Base-by-base conservation (phyloP, 2,113 vertebrate genomes). In the Rhinogobius similis region DNA sequence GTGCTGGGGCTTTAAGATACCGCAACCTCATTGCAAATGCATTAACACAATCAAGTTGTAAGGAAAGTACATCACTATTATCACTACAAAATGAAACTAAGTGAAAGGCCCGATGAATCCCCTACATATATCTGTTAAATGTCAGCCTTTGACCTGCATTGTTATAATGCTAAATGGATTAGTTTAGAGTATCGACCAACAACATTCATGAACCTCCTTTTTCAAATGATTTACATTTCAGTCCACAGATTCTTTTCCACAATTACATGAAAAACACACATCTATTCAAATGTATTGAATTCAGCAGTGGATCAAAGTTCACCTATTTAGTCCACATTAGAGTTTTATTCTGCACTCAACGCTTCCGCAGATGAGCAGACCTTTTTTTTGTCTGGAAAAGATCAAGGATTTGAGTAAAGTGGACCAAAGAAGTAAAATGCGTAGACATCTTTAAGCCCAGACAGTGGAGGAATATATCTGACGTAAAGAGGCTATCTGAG, bases 401-500 rank as follows among this genome's bases (percentile, higher is more conserved):
- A 14, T 16, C 2, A 26, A 58, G 16, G 24, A 29, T 27, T 58
- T 29, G 55, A 58, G 18, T 29, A 56, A 16, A 56, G 13, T 20
- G 55, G 26, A 56, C 53, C 13, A 7, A 56, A 29, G 14, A 58
- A 6, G 14, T 16, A 16, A 58, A 58, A 29, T 58, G 26, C 6
- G 55, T 12, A 14, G 21, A 56, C 53, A 27, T 12, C 53, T 13
- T 56, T 20, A 18, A 1, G 58, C 58, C 56, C 29, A 36, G 29
- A 36, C 29, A 21, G 29, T 10, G 27, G 58, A 10, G 58, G 29
- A 21, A 86, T 74, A 79, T 59, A 79, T 72, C 73, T 64, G 58
- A 82, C 69, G 73, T 65, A 12, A 78, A 68, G 76, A 62, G 67
- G 84, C 77, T 65, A 59, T 76, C 81, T 64, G 52, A 55, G 36